Evolutionary conservation across 2,888 invertebrate genomes (phyloP), one percentile per base, ranked within the genome.

Genomic region (Protodeltote pygarga): DNA sequence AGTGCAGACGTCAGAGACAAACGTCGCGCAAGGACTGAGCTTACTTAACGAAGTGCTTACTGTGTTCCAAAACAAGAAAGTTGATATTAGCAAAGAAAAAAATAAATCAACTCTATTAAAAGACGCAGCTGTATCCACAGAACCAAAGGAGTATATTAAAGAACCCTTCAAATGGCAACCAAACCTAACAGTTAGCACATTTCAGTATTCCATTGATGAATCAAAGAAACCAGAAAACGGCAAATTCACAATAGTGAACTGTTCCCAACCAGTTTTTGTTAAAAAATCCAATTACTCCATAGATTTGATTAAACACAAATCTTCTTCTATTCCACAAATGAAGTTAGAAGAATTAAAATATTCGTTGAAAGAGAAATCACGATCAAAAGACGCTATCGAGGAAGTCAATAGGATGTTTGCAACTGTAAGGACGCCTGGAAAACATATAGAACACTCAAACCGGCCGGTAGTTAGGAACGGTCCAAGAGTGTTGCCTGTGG

Each of bases 351-450:
- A 89, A 52, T 44, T 88, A 0, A 89, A 85, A 45, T 71, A 86
- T 15, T 79, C 79, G 1, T 50, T 87, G 1, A 89, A 82, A 72
- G 84, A 81, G 8, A 87, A 84, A 47, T 72, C 72, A 0, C 83
- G 73, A 65, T 82, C 87, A 0, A 89, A 85, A 79, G 87, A 90
- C 24, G 75, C 85, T 0, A 80, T 89, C 1, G 85, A 89, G 55
- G 90, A 91, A 73, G 88, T 89, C 0, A 88, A 90, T 13, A 79
- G 90, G 72, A 85, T 90, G 83, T 91, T 89, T 63, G 90, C 89
- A 0, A 88, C 76, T 3, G 84, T 90, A 0, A 76, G 66, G 34
- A 83, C 63, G 32, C 52, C 64, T n/a, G 63, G 28, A 0, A 59
- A 71, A 13, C 45, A 24, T 5, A 10, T 49, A 0, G 79, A 79